Evolutionary conservation across 2,888 invertebrate genomes (phyloP).

Genomic region (Vesta saturnalis): DNA sequence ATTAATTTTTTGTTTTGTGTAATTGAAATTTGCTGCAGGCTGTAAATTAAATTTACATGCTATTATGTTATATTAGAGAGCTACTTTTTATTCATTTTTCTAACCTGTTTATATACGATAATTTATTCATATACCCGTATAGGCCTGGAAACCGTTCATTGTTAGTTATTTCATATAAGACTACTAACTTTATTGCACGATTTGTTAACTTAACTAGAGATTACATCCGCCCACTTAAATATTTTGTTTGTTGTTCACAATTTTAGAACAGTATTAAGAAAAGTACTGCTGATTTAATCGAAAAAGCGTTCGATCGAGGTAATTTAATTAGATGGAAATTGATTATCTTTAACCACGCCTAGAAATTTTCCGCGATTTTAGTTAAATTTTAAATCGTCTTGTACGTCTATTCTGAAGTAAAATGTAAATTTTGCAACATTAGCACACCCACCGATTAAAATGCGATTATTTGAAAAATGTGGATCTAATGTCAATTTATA

Average conservation of each 20-base stretch:
- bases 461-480: constrained; percentile 8
- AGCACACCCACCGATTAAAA: constrained; percentile 5
- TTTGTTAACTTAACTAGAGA: background rate
- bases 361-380: constrained; percentile 1
- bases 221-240: background rate
- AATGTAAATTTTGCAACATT: constrained; percentile 12
- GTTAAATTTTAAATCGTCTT: background rate
- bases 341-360: background rate
- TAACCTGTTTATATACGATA: background rate
- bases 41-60: constrained; percentile 11
- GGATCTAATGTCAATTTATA: background rate
- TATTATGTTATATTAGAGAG: constrained; percentile 2
- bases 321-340: background rate
- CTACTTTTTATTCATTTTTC: constrained; percentile 5
- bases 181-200: too few relatives aligned
- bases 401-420: background rate
- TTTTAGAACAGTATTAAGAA: background rate
- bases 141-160: background rate
- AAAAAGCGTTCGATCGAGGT: too few relatives aligned
- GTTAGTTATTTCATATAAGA: too few relatives aligned
- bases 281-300: too few relatives aligned
- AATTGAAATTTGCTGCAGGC: background rate
- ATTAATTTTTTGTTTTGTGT: background rate
- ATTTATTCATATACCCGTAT: background rate
- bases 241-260: background rate